Conservation (phyloP, 2,113 vertebrate genomes). For the Gasterosteus nipponicus region DNA sequence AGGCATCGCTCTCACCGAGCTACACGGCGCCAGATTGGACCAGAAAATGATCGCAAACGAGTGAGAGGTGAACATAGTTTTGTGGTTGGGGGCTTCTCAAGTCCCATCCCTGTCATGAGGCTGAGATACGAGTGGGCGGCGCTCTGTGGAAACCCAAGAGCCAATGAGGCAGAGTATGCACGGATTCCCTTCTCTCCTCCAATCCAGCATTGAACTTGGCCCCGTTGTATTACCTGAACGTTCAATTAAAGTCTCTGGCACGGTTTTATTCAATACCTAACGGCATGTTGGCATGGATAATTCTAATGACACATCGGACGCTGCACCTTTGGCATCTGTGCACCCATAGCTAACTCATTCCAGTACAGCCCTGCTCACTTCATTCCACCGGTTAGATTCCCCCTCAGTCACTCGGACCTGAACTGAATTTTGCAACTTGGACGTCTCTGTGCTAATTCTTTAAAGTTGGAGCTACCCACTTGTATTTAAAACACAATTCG, state of each 20-base stretch:
- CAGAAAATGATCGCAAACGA: neutral
- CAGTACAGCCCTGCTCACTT: neutral
- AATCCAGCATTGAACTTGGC: conserved; percentile 17
- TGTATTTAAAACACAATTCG: conserved; percentile 23
- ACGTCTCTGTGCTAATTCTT: neutral
- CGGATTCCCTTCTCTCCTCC: neutral
- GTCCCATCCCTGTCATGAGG: conserved; percentile 27
- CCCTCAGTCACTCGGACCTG: neutral
- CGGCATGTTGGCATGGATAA: conserved; percentile 30
- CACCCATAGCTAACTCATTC: neutral
- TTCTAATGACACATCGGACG: conserved; percentile 1
- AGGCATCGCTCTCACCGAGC: conserved; percentile 11
- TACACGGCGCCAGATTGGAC: conserved; percentile 20
- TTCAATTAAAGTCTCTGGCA: conserved; percentile 35
- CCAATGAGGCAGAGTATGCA: neutral
- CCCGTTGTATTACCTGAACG: conserved; percentile 13
- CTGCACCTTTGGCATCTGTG: conserved; percentile 37
- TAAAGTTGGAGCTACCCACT: conserved; percentile 4
- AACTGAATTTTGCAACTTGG: neutral
- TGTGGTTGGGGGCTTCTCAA: conserved; percentile 52
- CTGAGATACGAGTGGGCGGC: conserved; percentile 22
- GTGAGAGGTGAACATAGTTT: conserved; percentile 15
- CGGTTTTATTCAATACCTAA: conserved; percentile 26
- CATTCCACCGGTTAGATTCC: neutral
- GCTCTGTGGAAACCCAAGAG: conserved; percentile 64